Base-by-base conservation (phyloP, 2,797 vertebrate genomes). In the Microctenopoma stevenorrisi region DNA sequence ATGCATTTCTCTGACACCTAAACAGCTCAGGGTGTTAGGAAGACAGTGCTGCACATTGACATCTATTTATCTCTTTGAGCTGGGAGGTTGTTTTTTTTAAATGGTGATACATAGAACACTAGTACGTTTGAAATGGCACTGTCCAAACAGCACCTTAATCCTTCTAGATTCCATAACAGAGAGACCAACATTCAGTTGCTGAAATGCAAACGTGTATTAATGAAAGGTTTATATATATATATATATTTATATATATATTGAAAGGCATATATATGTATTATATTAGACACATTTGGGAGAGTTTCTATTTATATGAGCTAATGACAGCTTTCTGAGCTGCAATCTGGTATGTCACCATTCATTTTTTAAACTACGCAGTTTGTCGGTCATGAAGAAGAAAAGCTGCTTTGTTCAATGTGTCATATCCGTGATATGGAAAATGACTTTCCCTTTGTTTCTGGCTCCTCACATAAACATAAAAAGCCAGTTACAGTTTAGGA, bases 31-130 rank as follows among this genome's bases (percentile, higher is more conserved):
- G 55, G 74, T 79, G 72, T 76, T 71, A 46, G 73, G 68, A 56
- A 88, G 81, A 81, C 67, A 68, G 84, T 76, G 59, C 64, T 3
- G 12, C 65, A 62, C 55, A 67, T 62, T 81, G 64, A 86, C 61
- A 15, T 72, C 57, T 77, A 67, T 76, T 87, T 86, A 77, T 81
- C 74, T 82, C 68, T 74, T 75, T 64, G 61, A 33, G 72, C 6
- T 16, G 68, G 47, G 42, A 11, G 26, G 37, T 53, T 47, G 37
- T 42, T 13, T 26, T 43, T 33, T 4, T 8, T 51, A 58, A 35
- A 43, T 12, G 25, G 38, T 65, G 61, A 77, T 50, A 46, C 26
- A 71, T 55, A 47, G 62, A 57, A 66, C 69, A 62, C 57, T 83
- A 70, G 13, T 16, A 43, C 38, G n/a, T 65, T 30, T 64, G 48